Evolutionary conservation across 2,797 vertebrate species (phyloP), one percentile per base, ranked within the genome.

Genomic region (Pantherophis alleghaniensis): DNA sequence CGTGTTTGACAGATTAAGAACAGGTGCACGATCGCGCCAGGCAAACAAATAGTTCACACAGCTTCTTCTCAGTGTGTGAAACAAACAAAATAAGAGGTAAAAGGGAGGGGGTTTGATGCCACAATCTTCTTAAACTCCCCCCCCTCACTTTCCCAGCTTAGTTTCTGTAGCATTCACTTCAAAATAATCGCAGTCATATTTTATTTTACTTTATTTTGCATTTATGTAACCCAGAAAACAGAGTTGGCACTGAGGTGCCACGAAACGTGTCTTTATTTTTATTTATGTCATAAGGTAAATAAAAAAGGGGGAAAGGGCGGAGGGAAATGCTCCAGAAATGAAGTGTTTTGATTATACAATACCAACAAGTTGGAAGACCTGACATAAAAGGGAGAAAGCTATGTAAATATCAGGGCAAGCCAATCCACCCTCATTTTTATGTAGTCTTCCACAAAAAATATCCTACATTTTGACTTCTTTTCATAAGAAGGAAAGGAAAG

Each of bases 1-100:
- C 51, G 14, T 51, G 16, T 87, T 74, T 90, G 92, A 90, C 37
- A 87, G 83, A 90, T 87, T 69, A 87, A 90, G 90, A 93, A 57
- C 61, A 90, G 60, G 89, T 93, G 83, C 18, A n/a, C 13, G n/a
- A 60, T 61, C 53, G 5, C 10, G 20, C 83, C 14, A 87, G 51
- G 89, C 32, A 93, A 93, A 87, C 60, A 90, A 90, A 86, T 32
- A 16, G 55, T 87, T 93, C 83, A 24, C 83, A 11, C 22, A 90
- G 83, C 60, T 9, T 87, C 18, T 18, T 47, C 60, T 51, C 3
- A 22, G 53, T 57, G 53, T 32, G n/a, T 24, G 7, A 87, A 66
- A 47, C 32, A 93, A 87, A 87, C 53, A 66, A 14, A 16, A 47
- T 42, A 26, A 61, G 57, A 32, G 12, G 24, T 24, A 83, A 57